phyloP scores from a whole-genome alignment of 2,113 vertebrate species.

The Galbula dea region DNA sequence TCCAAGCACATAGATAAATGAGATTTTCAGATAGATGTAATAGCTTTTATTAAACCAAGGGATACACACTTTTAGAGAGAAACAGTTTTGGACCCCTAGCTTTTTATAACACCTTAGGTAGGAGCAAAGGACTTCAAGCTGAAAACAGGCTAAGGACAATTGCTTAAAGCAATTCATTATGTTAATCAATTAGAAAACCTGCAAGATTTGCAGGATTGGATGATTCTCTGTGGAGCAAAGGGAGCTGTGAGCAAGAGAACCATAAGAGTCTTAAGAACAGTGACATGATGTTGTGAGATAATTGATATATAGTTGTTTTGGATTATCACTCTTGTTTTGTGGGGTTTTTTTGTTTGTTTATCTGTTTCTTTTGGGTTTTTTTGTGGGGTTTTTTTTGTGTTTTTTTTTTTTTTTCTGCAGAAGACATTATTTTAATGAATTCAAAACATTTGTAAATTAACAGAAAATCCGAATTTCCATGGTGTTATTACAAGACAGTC shows the following conservation, averaged over 20 bases:
- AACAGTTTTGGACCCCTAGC: neutral
- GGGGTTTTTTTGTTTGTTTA: too few species aligned
- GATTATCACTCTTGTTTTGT: neutral
- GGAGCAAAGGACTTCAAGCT: neutral
- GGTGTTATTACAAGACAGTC: neutral
- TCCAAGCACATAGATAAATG: neutral
- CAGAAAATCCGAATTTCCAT: neutral
- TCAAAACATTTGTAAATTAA: neutral
- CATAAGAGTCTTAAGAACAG: neutral
- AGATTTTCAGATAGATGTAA: neutral
- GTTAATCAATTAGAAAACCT: neutral
- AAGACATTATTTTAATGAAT: neutral
- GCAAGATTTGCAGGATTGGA: neutral
- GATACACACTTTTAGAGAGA: neutral
- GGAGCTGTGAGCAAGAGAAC: neutral
- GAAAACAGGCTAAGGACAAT: neutral
- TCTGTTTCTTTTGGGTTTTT: too few species aligned
- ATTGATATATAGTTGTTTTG: neutral
- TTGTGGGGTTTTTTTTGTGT: too few species aligned
- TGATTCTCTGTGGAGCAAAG: neutral
- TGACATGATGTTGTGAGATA: neutral
- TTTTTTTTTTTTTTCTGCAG: neutral
- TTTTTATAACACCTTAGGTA: neutral
- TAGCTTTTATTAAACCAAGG: neutral
- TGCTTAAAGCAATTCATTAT: neutral